phyloP scores from a whole-genome alignment of 2,113 vertebrate genomes.

The Nipponia nippon region DNA sequence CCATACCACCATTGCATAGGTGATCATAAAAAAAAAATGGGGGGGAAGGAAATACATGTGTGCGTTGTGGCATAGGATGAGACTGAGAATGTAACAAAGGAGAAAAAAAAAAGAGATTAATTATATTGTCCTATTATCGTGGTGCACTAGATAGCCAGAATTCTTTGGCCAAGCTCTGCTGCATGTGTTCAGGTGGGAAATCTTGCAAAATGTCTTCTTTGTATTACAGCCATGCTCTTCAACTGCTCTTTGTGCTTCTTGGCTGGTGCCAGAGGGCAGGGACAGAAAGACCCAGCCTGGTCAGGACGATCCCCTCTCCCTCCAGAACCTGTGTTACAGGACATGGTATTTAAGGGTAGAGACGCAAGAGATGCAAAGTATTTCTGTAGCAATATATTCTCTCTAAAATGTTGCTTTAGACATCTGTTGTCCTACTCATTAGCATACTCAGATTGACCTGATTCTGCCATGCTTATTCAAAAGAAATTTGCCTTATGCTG shows the following conservation, averaged over 20 bases:
- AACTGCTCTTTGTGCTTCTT: neutral
- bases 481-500: slow-evolving; percentile 11
- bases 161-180: neutral
- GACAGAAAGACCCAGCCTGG: neutral
- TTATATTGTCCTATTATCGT: neutral
- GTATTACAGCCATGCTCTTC: neutral
- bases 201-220: neutral
- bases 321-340: neutral
- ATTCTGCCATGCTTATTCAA: slow-evolving; percentile 35
- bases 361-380: neutral
- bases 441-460: neutral
- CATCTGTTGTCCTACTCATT: neutral
- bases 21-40: neutral
- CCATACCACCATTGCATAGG: neutral
- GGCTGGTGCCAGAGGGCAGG: neutral
- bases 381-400: neutral
- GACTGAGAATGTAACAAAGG: neutral
- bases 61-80: neutral
- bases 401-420: neutral
- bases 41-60: neutral
- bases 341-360: neutral
- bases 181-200: neutral
- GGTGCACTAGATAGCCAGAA: neutral
- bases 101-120: neutral
- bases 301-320: neutral